A percentile compares a stretch with the other conserved stretches of the same genome.
Evolutionary conservation across 2,888 invertebrate species (phyloP).

Genomic region (Trichopoda pennipes): DNA sequence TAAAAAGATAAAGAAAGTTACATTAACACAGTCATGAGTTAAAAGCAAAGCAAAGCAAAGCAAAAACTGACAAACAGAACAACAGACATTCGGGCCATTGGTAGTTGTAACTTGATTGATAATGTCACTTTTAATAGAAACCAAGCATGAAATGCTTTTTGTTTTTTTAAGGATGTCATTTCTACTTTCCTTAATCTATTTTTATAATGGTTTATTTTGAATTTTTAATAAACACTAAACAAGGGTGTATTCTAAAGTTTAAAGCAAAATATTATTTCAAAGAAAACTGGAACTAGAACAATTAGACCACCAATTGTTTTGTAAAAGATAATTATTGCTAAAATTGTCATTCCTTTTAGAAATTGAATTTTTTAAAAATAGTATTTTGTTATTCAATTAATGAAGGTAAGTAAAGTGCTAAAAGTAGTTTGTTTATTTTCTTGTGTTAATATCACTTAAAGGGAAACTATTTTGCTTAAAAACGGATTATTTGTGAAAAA

Average conservation of each 20-base stretch:
- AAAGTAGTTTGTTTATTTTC: too few relatives aligned
- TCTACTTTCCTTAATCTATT: conserved; percentile 9
- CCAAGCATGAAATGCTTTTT: conserved; percentile 55
- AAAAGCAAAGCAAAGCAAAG: neutral
- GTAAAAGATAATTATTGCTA: neutral
- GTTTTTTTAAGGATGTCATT: conserved; percentile 54
- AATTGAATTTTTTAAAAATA: too few relatives aligned
- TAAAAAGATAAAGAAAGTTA: neutral
- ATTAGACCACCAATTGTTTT: neutral
- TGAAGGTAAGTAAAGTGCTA: too few relatives aligned
- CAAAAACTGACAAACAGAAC: neutral
- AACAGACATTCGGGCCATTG: conserved; percentile 21
- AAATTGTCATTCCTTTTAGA: too few relatives aligned
- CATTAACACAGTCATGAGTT: neutral
- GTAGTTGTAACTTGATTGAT: conserved; percentile 57
- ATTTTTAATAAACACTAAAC: conserved; percentile 7
- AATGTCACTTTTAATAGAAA: conserved; percentile 61
- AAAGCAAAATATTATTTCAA: neutral
- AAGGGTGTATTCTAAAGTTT: neutral
- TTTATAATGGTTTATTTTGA: conserved; percentile 18
- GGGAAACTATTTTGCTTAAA: too few relatives aligned
- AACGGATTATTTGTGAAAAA: too few relatives aligned
- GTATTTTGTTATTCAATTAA: too few relatives aligned
- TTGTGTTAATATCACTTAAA: too few relatives aligned
- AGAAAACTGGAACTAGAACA: neutral